These are phyloP conservation scores for Malurus elegans DNA, from an alignment of 2,113 vertebrate species.

Conservation along the genomic window DNA sequence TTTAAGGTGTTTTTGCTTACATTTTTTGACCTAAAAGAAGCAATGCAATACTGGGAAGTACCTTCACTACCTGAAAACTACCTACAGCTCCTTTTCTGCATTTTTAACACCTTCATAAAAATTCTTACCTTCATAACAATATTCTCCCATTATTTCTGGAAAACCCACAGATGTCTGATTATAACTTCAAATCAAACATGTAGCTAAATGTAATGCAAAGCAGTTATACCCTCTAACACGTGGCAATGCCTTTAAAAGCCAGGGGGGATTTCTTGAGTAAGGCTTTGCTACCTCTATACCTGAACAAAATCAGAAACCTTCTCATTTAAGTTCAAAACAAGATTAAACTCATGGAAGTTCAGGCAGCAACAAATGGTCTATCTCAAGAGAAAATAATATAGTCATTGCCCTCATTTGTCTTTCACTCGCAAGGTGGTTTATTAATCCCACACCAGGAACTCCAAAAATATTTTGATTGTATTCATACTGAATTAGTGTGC, in stretches of 20 bases:
- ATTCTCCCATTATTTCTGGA: neutral
- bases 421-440: neutral
- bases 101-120: neutral
- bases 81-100: neutral
- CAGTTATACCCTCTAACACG: neutral
- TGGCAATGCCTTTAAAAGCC: neutral
- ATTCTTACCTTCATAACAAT: neutral
- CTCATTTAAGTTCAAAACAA: neutral
- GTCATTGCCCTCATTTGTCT: neutral
- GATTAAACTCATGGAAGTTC: neutral
- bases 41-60: neutral
- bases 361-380: neutral
- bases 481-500: neutral
- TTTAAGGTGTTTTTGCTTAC: neutral
- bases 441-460: neutral
- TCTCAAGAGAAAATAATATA: neutral
- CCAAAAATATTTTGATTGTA: neutral
- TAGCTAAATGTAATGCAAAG: neutral
- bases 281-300: neutral
- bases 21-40: neutral
- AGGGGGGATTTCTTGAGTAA: neutral
- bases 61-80: neutral
- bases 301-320: neutral
- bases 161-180: neutral
- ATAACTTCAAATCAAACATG: neutral